Base-by-base conservation (phyloP, 2,888 invertebrate species). In the Cephus runcator region DNA sequence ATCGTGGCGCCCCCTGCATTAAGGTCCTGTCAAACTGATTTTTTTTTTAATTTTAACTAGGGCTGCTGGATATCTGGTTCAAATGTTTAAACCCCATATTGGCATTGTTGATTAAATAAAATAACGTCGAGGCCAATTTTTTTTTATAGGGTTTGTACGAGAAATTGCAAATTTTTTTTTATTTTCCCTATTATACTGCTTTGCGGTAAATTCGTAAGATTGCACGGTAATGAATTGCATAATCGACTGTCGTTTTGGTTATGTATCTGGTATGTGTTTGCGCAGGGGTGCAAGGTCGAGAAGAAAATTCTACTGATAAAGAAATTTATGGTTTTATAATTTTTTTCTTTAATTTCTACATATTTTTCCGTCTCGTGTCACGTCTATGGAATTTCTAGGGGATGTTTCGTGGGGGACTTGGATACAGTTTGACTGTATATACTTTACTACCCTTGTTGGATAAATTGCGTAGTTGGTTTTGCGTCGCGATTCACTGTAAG, bases 1-100 rank as follows among this genome's bases (percentile, higher is more conserved):
- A 76, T 73, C 74, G 34, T 36, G 40, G 79, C 76, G 77, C 82
- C 79, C 80, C 31, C 75, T 56, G 15, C 56, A 56, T 56, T 56
- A 23, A 6, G 56, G 23, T 56, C 23, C 23, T 56, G 56, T 23
- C 9, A 23, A 23, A 23, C 40, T 40, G 23, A 9, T 23, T 56
- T 23, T 56, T 56, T 23, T 56, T 56, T 6, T 6, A 2, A 36
- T 6, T 56, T 56, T 56, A 23, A 9, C 2, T 6, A 15, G 1
- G 56, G 23, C 3, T 56, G 56, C 2, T 23, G 56, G 9, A 56
- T 6, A 23, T 56, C 23, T 9, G 23, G 9, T 56, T 56, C 2
- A 23, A 56, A 23, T 23, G 23, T 56, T 56, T 56, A 56, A 35
- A 6, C 9, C 23, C 9, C 9, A 2, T 15, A 56, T 56, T 56